phyloP scores from a whole-genome alignment of 2,113 vertebrate genomes.

The Oreochromis tanganicae region DNA sequence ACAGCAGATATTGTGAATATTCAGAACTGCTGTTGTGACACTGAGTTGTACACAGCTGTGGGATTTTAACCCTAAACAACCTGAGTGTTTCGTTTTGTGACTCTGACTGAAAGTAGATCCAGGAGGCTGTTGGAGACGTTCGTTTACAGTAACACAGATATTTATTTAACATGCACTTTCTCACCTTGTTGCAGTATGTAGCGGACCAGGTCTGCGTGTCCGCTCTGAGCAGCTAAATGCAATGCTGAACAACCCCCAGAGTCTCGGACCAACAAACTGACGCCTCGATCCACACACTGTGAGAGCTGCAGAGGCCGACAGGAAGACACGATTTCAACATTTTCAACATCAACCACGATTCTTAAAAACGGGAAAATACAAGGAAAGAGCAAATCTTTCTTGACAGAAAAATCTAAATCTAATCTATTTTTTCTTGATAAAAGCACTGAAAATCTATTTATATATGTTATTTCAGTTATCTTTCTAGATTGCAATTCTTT shows the following conservation, averaged over 20 bases:
- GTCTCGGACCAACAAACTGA: constrained; percentile 86
- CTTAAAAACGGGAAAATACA: neutral
- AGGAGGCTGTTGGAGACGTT: neutral
- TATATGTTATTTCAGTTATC: neutral
- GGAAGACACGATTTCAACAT: neutral
- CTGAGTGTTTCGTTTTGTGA: neutral
- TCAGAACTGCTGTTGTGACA: neutral
- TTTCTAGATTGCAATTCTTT: neutral
- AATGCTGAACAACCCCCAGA: constrained; percentile 83
- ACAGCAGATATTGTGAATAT: neutral
- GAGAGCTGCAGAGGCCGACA: constrained; percentile 72
- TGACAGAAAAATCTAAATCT: neutral
- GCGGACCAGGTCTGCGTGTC: constrained; percentile 81
- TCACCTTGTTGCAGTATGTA: constrained; percentile 90
- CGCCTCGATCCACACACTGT: constrained; percentile 81
- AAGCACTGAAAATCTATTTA: neutral
- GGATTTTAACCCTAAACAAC: neutral
- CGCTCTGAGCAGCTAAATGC: constrained; percentile 84
- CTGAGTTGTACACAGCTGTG: neutral
- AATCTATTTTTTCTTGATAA: neutral
- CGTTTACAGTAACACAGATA: neutral
- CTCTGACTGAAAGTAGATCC: neutral
- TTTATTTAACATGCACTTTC: constrained; percentile 10
- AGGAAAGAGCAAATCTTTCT: neutral
- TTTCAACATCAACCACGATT: neutral